These are phyloP conservation scores for Plecotus auritus DNA, from an alignment of 2,113 vertebrate species.

Conservation along the genomic window DNA sequence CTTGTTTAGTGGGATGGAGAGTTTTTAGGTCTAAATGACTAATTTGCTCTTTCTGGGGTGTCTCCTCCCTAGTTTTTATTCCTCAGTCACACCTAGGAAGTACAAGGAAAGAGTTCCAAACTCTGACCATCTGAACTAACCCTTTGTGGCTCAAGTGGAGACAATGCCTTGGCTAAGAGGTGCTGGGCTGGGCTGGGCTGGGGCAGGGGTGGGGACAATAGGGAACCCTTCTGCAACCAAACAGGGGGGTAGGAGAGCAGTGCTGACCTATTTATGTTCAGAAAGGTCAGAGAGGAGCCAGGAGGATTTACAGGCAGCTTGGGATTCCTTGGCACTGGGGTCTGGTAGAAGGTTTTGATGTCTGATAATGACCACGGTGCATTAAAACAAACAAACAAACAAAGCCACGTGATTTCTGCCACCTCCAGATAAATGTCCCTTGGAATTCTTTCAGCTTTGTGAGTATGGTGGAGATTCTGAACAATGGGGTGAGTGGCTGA, in stretches of 20 bases:
- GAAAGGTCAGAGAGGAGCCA: neutral
- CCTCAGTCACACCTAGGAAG: neutral
- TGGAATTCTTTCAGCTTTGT: neutral
- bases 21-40: neutral
- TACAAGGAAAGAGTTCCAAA: neutral
- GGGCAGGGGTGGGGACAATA: neutral
- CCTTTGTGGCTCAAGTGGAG: neutral
- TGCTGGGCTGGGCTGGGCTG: neutral
- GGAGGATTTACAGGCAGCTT: neutral
- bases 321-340: neutral
- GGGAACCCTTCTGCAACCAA: neutral
- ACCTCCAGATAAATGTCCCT: neutral
- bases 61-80: neutral
- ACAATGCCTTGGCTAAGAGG: neutral
- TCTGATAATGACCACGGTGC: neutral
- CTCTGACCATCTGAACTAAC: neutral
- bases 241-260: neutral
- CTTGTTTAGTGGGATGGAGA: neutral
- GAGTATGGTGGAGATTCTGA: neutral
- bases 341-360: neutral
- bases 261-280: neutral
- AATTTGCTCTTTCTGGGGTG: neutral
- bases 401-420: neutral
- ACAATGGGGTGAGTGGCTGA: neutral
- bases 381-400: neutral